Conservation (phyloP, 64 coral and sea anemone species). For the Pachyseris speciosa region DNA sequence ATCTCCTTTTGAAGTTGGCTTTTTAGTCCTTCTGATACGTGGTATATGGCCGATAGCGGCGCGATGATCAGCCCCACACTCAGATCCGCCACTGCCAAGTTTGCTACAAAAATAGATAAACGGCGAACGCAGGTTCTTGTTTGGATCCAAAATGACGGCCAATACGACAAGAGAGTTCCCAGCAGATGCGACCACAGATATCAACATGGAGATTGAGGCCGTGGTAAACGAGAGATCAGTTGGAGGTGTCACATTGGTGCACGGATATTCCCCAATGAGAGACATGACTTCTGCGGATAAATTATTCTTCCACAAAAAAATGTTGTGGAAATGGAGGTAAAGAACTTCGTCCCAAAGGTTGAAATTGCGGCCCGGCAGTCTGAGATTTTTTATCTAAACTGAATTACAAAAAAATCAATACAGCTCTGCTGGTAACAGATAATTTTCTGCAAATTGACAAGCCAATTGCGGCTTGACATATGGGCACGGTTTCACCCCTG, state of each 20-base stretch:
- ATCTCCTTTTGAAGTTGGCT: background rate
- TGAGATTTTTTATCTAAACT: no score
- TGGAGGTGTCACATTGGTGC: slow-evolving; percentile 23
- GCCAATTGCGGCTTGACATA: no score
- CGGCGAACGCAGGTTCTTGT: slow-evolving; percentile 65
- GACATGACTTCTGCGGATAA: background rate
- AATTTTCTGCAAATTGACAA: no score
- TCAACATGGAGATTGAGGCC: slow-evolving; percentile 36
- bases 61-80: slow-evolving; percentile 48
- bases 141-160: slow-evolving; percentile 53
- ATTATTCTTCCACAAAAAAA: no score
- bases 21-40: slow-evolving; percentile 53
- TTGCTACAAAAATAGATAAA: slow-evolving; percentile 83
- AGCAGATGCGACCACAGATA: slow-evolving; percentile 44
- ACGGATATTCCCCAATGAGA: slow-evolving; percentile 41
- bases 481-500: no score
- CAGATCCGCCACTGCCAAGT: slow-evolving; percentile 65
- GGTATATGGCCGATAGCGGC: slow-evolving; percentile 68
- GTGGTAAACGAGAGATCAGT: slow-evolving; percentile 61
- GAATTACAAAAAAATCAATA: no score
- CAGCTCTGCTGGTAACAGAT: no score
- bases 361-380: no score
- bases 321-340: no score
- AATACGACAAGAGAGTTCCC: slow-evolving; percentile 78
- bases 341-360: no score